These are phyloP conservation scores for Dynastes hyllus DNA, from an alignment of 2,888 invertebrate genomes.

Conservation along the genomic window DNA sequence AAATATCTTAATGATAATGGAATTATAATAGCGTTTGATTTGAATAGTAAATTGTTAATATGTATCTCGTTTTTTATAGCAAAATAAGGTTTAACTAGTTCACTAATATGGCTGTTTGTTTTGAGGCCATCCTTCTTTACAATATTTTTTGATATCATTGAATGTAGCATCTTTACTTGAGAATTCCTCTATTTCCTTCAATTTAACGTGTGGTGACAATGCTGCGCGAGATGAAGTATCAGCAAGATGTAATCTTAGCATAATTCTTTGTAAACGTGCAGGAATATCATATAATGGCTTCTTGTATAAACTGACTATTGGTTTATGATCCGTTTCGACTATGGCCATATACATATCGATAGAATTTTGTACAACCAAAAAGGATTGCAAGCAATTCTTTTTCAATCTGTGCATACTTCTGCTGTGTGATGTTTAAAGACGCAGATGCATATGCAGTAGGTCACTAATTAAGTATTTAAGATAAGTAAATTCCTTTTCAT, in stretches of 20 bases:
- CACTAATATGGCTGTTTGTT: neutral
- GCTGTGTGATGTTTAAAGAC: constrained; percentile 13
- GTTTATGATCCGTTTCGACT: too few relatives aligned
- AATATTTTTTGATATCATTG: neutral
- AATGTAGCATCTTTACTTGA: neutral
- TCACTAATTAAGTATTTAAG: neutral
- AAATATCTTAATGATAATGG: neutral
- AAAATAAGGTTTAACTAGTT: constrained; percentile 16
- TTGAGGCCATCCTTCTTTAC: constrained; percentile 3
- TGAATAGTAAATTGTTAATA: neutral
- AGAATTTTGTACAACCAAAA: neutral
- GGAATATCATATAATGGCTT: constrained; percentile 34
- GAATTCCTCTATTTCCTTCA: neutral
- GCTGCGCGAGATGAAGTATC: constrained; percentile 28
- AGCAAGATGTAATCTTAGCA: neutral
- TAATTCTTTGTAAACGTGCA: constrained; percentile 1
- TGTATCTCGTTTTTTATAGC: constrained; percentile 15
- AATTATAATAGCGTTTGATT: too few relatives aligned
- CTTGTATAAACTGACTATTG: constrained; percentile 15
- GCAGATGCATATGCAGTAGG: neutral
- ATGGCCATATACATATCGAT: too few relatives aligned
- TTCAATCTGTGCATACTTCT: constrained; percentile 26
- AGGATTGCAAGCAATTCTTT: constrained; percentile 32
- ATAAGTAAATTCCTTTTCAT: too few relatives aligned
- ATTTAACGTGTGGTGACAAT: neutral